Base-by-base conservation (phyloP, 2,113 vertebrate genomes). In the Oryzias melastigma region DNA sequence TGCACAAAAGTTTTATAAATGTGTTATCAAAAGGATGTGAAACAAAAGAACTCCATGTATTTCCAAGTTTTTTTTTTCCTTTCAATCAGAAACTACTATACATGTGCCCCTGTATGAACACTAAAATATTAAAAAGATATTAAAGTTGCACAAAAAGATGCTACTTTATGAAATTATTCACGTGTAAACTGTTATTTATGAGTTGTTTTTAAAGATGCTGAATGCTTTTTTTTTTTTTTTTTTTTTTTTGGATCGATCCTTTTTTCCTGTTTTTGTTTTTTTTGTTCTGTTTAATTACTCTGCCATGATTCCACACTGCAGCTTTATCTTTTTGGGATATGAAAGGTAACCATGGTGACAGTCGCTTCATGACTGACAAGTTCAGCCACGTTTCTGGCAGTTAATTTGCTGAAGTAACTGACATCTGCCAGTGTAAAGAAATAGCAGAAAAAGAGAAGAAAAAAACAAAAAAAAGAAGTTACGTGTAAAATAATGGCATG, bases 401-500 rank as follows among this genome's bases (percentile, higher is more conserved):
- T 96, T 96, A 89, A 95, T 97, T 96, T 96, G 93, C 95, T 94
- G 93, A 93, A 93, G 91, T 97, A 95, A 98, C 94, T 95, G 95
- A 97, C 97, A 96, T 94, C 95, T 96, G 96, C 95, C 96, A 95
- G 93, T 93, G 90, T 95, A 75, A 77, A 83, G 66, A 85, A 81
- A 77, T 70, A 75, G 75, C 62, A 48, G 58, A 29, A 65, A 10
- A 45, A 42, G 41, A 67, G 20, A 40, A 35, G 68, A 78, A 77
- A 65, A 73, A 94, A 67, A 16, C 35, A 48, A 71, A 77, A 77
- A 72, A 65, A 73, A 94, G 94, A 93, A 91, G 90, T 92, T 89
- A 92, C 93, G 93, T 98, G 95, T 96, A 96, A 96, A 95, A 96
- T 96, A 95, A 94, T 90, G 94, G 96, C 97, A 97, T 98, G 96